Percentiles rank a stretch among this genome's conserved stretches.
Evolutionary conservation across 2,888 invertebrate species (phyloP).

Genomic region (Macroteleia sp.): DNA sequence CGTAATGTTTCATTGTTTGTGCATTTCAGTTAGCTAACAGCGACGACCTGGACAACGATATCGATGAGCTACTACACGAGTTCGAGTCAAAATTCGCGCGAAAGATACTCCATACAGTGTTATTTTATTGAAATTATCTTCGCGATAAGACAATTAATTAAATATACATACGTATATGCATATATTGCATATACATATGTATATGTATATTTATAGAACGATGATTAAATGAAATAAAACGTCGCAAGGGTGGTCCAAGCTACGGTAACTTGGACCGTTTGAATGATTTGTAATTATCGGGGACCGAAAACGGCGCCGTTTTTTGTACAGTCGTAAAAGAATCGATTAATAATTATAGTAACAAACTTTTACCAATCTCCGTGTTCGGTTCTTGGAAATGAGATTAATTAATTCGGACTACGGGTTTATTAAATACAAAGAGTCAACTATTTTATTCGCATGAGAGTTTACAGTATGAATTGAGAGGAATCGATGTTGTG

Average conservation of each 20-base stretch:
- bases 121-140: slow-evolving; percentile 92
- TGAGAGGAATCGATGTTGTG: not conserved
- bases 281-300: not conserved
- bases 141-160: too few species aligned
- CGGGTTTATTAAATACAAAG: slow-evolving; percentile 40
- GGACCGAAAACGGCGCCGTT: slow-evolving; percentile 9
- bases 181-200: too few species aligned
- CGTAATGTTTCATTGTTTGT: too few species aligned
- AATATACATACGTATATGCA: too few species aligned
- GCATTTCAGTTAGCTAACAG: slow-evolving; percentile 92
- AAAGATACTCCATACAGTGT: slow-evolving; percentile 95
- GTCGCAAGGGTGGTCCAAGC: too few species aligned
- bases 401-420: slow-evolving; percentile 23
- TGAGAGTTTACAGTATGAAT: slow-evolving; percentile 18
- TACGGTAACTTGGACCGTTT: too few species aligned
- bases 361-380: too few species aligned
- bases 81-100: slow-evolving; percentile 95
- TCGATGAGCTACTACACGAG: slow-evolving; percentile 97
- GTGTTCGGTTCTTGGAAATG: slow-evolving; percentile 9
- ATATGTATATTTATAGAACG: too few species aligned
- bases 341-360: too few species aligned
- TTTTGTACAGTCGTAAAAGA: slow-evolving; percentile 34
- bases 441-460: slow-evolving; percentile 45
- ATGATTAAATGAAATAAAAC: too few species aligned
- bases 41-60: slow-evolving; percentile 98